Evolutionary conservation across 1,140 invertebrate species (phyloP).

Genomic region (Drosophila sp.): DNA sequence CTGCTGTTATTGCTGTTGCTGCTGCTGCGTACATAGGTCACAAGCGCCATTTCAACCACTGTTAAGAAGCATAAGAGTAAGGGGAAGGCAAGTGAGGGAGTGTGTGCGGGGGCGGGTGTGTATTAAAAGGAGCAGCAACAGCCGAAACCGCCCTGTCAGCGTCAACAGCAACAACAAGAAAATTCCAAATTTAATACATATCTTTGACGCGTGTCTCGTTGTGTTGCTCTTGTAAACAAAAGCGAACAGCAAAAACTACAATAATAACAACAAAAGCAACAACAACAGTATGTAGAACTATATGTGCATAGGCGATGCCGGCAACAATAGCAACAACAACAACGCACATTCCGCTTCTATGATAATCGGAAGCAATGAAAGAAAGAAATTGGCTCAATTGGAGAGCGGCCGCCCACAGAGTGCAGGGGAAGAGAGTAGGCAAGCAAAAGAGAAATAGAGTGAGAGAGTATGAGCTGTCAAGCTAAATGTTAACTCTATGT

Average conservation of each 20-base stretch:
- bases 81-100: slow-evolving; percentile 19
- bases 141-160: slow-evolving; percentile 35
- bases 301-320: slow-evolving; percentile 33
- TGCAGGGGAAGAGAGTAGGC: slow-evolving; percentile 17
- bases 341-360: slow-evolving; percentile 50
- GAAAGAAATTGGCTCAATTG: slow-evolving; percentile 80
- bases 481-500: slow-evolving; percentile 31
- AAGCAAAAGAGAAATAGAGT: slow-evolving; percentile 26
- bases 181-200: slow-evolving; percentile 25
- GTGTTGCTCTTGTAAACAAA: slow-evolving; percentile 52
- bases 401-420: slow-evolving; percentile 61
- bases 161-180: slow-evolving; percentile 16
- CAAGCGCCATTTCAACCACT: slow-evolving; percentile 66
- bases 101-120: neutral
- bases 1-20: slow-evolving; percentile 4
- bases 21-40: slow-evolving; percentile 39
- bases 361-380: slow-evolving; percentile 80
- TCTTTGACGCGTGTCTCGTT: slow-evolving; percentile 32
- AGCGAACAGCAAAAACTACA: slow-evolving; percentile 23
- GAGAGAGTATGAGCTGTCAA: slow-evolving; percentile 27
- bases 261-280: too few species aligned
- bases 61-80: slow-evolving; percentile 24
- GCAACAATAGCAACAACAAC: slow-evolving; percentile 31
- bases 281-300: slow-evolving; percentile 53
- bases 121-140: slow-evolving; percentile 43